A percentile compares a stretch with the other conserved stretches of the same genome.
phyloP scores from a whole-genome alignment of 2,888 invertebrate species.

The Slavum lentiscoides region DNA sequence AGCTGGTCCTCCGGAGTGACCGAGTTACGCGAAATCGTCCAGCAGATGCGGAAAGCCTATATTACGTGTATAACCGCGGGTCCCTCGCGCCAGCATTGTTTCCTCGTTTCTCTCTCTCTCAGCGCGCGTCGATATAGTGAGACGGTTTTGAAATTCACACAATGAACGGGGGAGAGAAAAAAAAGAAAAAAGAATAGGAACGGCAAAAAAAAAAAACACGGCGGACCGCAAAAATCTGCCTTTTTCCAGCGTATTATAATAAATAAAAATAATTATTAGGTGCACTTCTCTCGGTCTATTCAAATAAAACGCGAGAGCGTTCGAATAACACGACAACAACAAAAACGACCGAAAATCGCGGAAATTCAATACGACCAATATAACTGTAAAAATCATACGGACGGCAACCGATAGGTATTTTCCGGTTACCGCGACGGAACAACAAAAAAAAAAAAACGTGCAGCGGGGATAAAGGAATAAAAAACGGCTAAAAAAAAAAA shows the following conservation, averaged over 20 bases:
- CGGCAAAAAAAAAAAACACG: slow-evolving; percentile 13
- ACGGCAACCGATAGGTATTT: slow-evolving; percentile 44
- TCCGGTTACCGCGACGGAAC: slow-evolving; percentile 34
- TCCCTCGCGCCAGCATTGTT: slow-evolving; percentile 33
- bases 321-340: background rate
- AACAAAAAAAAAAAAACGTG: background rate
- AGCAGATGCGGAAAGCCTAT: slow-evolving; percentile 47
- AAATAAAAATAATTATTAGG: slow-evolving; percentile 19
- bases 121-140: background rate
- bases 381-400: slow-evolving; percentile 44
- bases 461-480: background rate
- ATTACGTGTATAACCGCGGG: no score
- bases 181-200: background rate
- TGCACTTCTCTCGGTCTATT: slow-evolving; percentile 1
- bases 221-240: slow-evolving; percentile 52
- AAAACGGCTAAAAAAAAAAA: no score
- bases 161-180: slow-evolving; percentile 2
- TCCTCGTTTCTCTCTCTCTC: background rate
- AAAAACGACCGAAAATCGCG: background rate
- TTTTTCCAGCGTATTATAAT: slow-evolving; percentile 14
- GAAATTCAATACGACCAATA: slow-evolving; percentile 39
- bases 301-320: slow-evolving; percentile 5
- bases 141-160: slow-evolving; percentile 7
- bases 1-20: background rate
- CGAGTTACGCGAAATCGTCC: slow-evolving; percentile 48